Conservation (phyloP, 2,888 invertebrate species). For the Lepidocyrtinus sp. region DNA sequence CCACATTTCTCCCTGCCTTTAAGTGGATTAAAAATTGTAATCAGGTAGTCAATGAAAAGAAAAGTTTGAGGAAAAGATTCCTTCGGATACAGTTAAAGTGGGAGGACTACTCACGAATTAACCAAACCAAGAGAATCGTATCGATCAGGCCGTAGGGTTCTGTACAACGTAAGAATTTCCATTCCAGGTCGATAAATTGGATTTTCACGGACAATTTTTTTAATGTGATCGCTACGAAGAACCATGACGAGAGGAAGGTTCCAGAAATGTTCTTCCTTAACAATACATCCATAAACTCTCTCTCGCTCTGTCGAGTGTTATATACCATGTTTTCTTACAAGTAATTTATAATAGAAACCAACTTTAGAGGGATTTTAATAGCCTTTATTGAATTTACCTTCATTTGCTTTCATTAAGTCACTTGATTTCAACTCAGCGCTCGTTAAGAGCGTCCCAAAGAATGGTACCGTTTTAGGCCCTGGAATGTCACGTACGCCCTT, state of each 20-base stretch:
- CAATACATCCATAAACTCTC: conserved; percentile 81
- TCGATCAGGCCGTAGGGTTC: conserved; percentile 82
- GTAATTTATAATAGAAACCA: no score
- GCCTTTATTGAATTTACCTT: conserved; percentile 78
- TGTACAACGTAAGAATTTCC: conserved; percentile 82
- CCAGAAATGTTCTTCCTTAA: conserved; percentile 84
- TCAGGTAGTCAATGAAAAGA: no score
- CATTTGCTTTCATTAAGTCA: conserved; percentile 85
- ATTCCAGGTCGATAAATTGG: conserved; percentile 86
- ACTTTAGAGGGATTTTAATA: no score
- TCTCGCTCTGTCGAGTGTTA: conserved; percentile 72
- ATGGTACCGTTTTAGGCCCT: conserved; percentile 81
- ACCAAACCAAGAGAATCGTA: conserved; percentile 87
- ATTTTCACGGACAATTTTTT: conserved; percentile 80
- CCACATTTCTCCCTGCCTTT: conserved; percentile 86
- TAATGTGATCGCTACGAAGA: conserved; percentile 81
- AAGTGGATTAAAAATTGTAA: no score
- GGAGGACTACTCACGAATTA: conserved; percentile 85
- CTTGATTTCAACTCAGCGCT: conserved; percentile 71
- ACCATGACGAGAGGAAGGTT: conserved; percentile 83
- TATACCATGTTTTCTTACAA: no score
- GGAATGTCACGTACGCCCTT: conserved; percentile 76
- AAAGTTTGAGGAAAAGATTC: neutral
- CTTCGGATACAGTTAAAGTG: no score
- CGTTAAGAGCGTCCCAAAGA: conserved; percentile 79